phyloP scores from a whole-genome alignment of 1,140 invertebrate genomes.

The Brachionus rotundiformis region DNA sequence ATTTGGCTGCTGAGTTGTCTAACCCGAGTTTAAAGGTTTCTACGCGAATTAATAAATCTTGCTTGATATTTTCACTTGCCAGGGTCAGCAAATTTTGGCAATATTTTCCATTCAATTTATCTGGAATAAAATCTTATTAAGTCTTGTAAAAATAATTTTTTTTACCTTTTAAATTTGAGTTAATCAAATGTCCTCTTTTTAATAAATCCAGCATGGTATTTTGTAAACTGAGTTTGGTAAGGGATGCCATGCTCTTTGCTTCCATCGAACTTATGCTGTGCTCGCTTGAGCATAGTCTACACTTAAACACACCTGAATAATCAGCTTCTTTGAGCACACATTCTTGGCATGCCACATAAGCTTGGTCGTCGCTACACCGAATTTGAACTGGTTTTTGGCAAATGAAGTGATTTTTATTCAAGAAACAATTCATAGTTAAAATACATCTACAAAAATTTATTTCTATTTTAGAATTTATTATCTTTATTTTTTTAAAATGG shows the following conservation, averaged over 20 bases:
- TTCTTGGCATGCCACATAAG: neutral
- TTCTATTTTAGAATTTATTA: neutral
- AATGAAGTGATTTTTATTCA: slow-evolving; percentile 40
- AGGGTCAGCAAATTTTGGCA: neutral
- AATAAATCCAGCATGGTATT: neutral
- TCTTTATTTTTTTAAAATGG: slow-evolving; percentile 8
- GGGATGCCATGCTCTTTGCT: neutral
- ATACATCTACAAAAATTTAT: neutral
- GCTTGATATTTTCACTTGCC: neutral
- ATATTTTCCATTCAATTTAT: neutral
- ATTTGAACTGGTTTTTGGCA: neutral
- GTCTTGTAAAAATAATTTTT: neutral
- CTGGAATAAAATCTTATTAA: neutral
- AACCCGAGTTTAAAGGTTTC: neutral
- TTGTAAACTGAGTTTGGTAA: neutral
- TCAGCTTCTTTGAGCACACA: slow-evolving; percentile 12
- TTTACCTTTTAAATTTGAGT: slow-evolving; percentile 11
- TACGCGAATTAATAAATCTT: neutral
- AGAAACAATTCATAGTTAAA: neutral
- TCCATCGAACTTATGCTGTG: neutral
- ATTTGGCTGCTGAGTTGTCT: neutral
- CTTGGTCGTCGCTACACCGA: neutral
- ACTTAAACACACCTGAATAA: slow-evolving; percentile 45
- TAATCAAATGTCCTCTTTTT: neutral
- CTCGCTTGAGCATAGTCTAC: neutral